Evolutionary conservation across 2,113 vertebrate species (phyloP).

Genomic region (Pluvianellus socialis): DNA sequence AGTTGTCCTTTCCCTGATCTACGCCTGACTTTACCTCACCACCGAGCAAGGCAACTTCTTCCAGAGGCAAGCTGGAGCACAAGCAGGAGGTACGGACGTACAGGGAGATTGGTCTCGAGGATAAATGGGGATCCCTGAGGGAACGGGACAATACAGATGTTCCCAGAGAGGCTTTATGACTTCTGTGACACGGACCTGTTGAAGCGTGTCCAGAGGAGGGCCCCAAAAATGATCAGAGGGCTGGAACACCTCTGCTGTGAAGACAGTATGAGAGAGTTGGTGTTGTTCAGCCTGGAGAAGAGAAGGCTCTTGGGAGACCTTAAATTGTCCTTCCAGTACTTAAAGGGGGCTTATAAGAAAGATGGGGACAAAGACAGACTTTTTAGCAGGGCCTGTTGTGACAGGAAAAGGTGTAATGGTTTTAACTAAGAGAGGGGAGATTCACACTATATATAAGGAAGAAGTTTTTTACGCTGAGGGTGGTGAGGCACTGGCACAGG

Average conservation of each 20-base stretch:
- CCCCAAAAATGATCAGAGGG: not conserved
- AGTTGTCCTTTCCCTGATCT: not conserved
- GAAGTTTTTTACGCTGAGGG: not conserved
- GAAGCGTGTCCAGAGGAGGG: not conserved
- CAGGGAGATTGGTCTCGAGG: rapidly evolving
- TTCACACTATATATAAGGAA: not conserved
- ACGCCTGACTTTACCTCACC: not conserved
- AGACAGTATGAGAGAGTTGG: not conserved
- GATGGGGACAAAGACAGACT: not conserved
- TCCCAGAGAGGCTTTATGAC: not conserved
- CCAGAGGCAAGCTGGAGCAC: not conserved
- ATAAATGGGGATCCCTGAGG: not conserved
- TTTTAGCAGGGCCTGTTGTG: not conserved
- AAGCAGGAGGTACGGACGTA: not conserved
- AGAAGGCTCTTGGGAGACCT: not conserved
- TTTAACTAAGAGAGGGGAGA: not conserved
- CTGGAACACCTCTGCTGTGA: not conserved
- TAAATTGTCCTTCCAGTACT: not conserved
- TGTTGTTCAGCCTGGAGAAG: not conserved
- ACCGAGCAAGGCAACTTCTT: not conserved
- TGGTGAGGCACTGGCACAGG: not conserved
- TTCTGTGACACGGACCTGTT: not conserved
- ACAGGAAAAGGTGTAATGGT: not conserved
- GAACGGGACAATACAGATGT: not conserved
- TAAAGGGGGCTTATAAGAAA: not conserved